Conservation (phyloP, 1,140 invertebrate genomes). For the Phymastichus coffea region DNA sequence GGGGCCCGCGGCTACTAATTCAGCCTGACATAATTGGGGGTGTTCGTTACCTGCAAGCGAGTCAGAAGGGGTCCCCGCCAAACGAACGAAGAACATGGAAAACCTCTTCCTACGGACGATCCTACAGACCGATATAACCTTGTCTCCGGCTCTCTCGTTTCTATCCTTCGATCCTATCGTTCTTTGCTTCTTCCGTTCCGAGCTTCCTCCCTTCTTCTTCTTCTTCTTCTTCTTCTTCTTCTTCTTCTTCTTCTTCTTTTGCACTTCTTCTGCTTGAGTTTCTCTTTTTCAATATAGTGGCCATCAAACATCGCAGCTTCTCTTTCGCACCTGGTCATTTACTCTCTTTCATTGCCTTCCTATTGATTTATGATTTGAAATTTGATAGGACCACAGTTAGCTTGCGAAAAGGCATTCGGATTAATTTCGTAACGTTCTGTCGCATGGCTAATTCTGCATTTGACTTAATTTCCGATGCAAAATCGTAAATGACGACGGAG, state of each 20-base stretch:
- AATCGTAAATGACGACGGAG: too few species aligned
- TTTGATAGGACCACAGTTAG: too few species aligned
- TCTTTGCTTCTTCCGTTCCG: slow-evolving; percentile 40
- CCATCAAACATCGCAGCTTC: slow-evolving; percentile 7
- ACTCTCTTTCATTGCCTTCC: too few species aligned
- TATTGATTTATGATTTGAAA: too few species aligned
- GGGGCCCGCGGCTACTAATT: slow-evolving; percentile 46
- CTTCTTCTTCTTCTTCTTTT: slow-evolving; percentile 21
- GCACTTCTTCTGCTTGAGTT: slow-evolving; percentile 4
- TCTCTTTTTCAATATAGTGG: background rate
- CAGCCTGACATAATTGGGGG: slow-evolving; percentile 55
- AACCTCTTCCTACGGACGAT: slow-evolving; percentile 55
- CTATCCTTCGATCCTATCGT: slow-evolving; percentile 47
- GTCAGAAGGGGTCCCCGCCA: slow-evolving; percentile 39
- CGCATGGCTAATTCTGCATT: too few species aligned
- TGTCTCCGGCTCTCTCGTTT: too few species aligned
- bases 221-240: slow-evolving; percentile 13
- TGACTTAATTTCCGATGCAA: too few species aligned
- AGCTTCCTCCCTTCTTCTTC: slow-evolving; percentile 28
- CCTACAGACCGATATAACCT: slow-evolving; percentile 46
- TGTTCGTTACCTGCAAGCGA: slow-evolving; percentile 51
- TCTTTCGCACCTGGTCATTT: slow-evolving; percentile 2
- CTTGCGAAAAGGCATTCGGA: too few species aligned
- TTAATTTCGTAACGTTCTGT: too few species aligned
- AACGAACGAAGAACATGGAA: slow-evolving; percentile 57